These are phyloP conservation scores for Pithys albifrons DNA, from an alignment of 2,113 vertebrate genomes.

Conservation along the genomic window DNA sequence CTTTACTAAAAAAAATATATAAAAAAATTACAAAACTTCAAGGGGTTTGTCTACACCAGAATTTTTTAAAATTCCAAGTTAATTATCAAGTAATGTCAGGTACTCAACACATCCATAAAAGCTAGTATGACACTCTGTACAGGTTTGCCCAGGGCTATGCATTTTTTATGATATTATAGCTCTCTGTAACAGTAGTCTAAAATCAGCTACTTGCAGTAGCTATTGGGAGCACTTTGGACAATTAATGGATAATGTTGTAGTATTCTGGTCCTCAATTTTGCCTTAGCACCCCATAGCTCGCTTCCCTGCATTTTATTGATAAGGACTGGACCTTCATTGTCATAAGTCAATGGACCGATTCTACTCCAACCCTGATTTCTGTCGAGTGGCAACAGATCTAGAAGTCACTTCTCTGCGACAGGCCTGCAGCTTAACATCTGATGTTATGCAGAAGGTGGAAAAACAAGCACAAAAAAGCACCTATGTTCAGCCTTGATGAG, in stretches of 20 bases:
- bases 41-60: not conserved
- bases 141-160: not conserved
- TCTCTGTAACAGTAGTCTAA: not conserved
- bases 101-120: not conserved
- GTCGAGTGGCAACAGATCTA: not conserved
- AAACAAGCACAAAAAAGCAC: no score
- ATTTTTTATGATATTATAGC: not conserved
- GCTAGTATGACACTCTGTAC: not conserved
- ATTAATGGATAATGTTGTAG: not conserved
- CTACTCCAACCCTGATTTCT: not conserved
- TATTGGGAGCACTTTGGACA: not conserved
- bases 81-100: not conserved
- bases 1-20: not conserved
- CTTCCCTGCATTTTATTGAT: not conserved
- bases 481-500: rapidly evolving
- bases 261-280: not conserved
- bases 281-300: not conserved
- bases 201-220: not conserved
- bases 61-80: not conserved
- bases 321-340: rapidly evolving
- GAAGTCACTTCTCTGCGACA: not conserved
- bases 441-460: not conserved
- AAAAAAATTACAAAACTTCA: not conserved
- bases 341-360: not conserved
- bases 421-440: not conserved